These are phyloP conservation scores for Geotria australis DNA, from an alignment of 2,797 vertebrate genomes.

Conservation along the genomic window DNA sequence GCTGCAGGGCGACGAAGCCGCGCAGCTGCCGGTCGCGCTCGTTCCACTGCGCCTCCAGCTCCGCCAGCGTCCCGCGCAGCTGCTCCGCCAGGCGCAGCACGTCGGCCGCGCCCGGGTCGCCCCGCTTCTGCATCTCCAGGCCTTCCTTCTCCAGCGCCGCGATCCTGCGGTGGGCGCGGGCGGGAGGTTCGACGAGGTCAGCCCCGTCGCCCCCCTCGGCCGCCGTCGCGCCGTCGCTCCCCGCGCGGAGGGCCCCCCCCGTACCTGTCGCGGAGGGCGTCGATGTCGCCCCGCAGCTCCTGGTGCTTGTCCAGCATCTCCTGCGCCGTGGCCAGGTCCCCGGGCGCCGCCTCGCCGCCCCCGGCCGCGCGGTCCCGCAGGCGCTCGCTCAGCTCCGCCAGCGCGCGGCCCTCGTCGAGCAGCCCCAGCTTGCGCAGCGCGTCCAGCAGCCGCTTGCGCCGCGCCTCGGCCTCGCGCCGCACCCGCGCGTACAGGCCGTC, in stretches of 20 bases:
- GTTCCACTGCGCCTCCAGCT: constrained; percentile 21
- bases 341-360: constrained; percentile 14
- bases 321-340: constrained; percentile 22
- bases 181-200: no score
- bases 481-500: constrained; percentile 21
- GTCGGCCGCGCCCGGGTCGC: constrained; percentile 3
- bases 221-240: not conserved
- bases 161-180: constrained; percentile 6
- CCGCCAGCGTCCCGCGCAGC: constrained; percentile 12
- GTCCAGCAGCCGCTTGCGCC: constrained; percentile 9
- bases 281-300: constrained; percentile 28
- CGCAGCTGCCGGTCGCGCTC: constrained; percentile 13
- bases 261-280: constrained; percentile 26
- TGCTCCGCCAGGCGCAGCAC: constrained; percentile 13
- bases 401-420: constrained; percentile 18
- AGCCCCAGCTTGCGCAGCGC: constrained; percentile 15
- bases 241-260: not conserved
- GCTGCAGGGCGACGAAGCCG: constrained; percentile 28
- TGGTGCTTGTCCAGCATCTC: constrained; percentile 21
- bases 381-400: constrained; percentile 6
- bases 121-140: constrained; percentile 5
- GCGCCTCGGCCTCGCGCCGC: constrained; percentile 10
- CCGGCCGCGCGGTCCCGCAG: no score
- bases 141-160: constrained; percentile 12
- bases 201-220: not conserved